These are phyloP conservation scores for Megastigmus dorsalis DNA, from an alignment of 2,888 invertebrate species.

Conservation along the genomic window DNA sequence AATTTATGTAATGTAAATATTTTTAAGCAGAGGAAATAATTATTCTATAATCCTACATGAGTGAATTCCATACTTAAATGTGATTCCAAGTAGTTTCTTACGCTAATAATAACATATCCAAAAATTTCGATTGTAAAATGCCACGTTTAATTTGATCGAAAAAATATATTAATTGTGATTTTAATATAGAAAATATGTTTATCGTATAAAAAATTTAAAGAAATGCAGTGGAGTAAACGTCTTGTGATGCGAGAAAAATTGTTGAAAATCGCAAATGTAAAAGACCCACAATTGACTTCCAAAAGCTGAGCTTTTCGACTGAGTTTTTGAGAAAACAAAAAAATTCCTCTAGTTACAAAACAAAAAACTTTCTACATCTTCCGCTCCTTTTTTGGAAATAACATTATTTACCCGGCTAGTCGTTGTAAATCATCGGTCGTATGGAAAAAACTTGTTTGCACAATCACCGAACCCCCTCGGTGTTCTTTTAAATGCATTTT, in stretches of 20 bases:
- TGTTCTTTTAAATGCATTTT: constrained; percentile 45
- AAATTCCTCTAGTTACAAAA: constrained; percentile 20
- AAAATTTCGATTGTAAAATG: too few species aligned
- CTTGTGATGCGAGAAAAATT: background rate
- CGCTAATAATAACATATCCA: too few species aligned
- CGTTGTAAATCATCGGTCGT: constrained; percentile 8
- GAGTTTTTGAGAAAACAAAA: constrained; percentile 26
- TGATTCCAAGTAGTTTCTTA: too few species aligned
- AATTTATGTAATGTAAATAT: too few species aligned
- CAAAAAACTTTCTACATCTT: constrained; percentile 43
- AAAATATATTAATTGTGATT: too few species aligned
- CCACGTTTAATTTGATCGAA: too few species aligned
- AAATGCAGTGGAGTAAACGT: too few species aligned
- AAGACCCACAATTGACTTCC: background rate
- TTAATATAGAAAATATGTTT: too few species aligned
- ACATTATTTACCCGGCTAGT: constrained; percentile 20
- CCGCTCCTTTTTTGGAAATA: constrained; percentile 49
- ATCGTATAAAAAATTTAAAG: too few species aligned
- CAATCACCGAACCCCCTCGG: constrained; percentile 22
- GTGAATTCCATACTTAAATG: too few species aligned
- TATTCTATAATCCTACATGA: too few species aligned
- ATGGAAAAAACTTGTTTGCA: constrained; percentile 30
- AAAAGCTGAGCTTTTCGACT: constrained; percentile 47
- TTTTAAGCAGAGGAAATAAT: too few species aligned
- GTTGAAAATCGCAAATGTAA: background rate